phyloP scores from a whole-genome alignment of 2,888 invertebrate species.

The Trissoscelio sp. region DNA sequence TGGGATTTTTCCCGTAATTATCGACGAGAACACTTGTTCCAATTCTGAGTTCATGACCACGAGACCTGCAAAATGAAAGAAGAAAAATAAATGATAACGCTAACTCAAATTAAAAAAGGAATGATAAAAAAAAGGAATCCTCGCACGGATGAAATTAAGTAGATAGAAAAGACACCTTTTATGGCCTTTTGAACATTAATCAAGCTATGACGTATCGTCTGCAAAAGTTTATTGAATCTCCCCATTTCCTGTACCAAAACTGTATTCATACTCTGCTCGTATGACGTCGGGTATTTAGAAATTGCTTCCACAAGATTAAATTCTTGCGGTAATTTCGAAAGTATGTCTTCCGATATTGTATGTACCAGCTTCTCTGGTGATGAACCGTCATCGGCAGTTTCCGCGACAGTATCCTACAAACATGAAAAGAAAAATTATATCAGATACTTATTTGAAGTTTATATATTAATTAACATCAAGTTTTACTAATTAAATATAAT shows the following conservation, averaged over 20 bases:
- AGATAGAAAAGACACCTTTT: conserved; percentile 86
- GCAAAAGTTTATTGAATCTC: conserved; percentile 89
- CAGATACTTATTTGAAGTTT: too few relatives aligned
- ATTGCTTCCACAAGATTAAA: conserved; percentile 88
- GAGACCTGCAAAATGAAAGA: conserved; percentile 86
- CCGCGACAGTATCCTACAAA: conserved; percentile 86
- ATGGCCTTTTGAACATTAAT: conserved; percentile 94
- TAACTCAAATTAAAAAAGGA: conserved; percentile 19
- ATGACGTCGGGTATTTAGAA: conserved; percentile 89
- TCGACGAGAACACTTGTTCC: conserved; percentile 93
- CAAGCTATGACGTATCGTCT: conserved; percentile 90
- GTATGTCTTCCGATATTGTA: conserved; percentile 91
- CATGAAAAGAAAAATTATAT: too few relatives aligned
- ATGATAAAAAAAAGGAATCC: not conserved
- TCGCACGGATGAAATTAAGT: conserved; percentile 20
- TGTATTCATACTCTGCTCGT: conserved; percentile 97
- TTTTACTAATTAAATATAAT: not conserved
- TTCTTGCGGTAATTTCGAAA: conserved; percentile 89
- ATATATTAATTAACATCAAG: not conserved
- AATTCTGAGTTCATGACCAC: conserved; percentile 93
- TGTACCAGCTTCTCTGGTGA: conserved; percentile 92
- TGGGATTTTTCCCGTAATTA: conserved; percentile 93
- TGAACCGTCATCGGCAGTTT: conserved; percentile 85
- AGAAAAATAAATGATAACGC: conserved; percentile 86
- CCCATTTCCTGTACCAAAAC: conserved; percentile 95